Base-by-base conservation (phyloP, 2,113 vertebrate species). In the Orthonyx spaldingii region DNA sequence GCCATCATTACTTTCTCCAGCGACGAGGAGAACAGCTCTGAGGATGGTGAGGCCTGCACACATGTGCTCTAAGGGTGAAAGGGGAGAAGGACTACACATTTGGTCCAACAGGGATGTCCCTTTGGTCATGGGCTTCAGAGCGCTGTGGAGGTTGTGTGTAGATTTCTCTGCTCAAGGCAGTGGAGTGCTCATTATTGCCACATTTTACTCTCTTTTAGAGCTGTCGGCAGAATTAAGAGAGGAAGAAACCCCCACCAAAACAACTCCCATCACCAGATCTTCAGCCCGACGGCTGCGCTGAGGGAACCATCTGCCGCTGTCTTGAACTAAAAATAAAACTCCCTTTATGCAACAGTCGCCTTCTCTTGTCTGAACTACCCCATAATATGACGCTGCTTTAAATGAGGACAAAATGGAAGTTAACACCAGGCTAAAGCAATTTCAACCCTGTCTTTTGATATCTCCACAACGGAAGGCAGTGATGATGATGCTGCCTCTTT, bases 171-270 rank as follows among this genome's bases (percentile, higher is more conserved):
- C 52, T 78, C 27, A 8, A 74, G 64, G 44, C 39, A 35, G 35
- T 11, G 12, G 22, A 63, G 24, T 50, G 52, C 28, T 64, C 30
- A 12, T 89, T 56, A 37, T 56, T 95, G 63, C 77, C 44, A 69
- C 2, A 4, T 81, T 84, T 81, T 83, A 59, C 85, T 78, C 52
- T 88, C 69, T 65, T 65, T n/a, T 18, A 97, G 97, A 98, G 22
- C 81, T 97, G 96, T 97, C 81, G 3, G 98, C 98, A 47, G 98
- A 99, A 50, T 98, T 99, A 98, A 97, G 60, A 7, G 99, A 99
- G 33, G 98, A 98, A 2, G 99, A 99, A 95, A 99, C 98, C 1
- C 99, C 99, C 32, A 99, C 98, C 98, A 99, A 98, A 96, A 99
- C 98, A 4, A 99, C 99, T 8, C 99, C 99, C 85, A 99, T 99